These are phyloP conservation scores for Muricea muricata DNA, from an alignment of 92 coral and sea anemone genomes.

Conservation along the genomic window DNA sequence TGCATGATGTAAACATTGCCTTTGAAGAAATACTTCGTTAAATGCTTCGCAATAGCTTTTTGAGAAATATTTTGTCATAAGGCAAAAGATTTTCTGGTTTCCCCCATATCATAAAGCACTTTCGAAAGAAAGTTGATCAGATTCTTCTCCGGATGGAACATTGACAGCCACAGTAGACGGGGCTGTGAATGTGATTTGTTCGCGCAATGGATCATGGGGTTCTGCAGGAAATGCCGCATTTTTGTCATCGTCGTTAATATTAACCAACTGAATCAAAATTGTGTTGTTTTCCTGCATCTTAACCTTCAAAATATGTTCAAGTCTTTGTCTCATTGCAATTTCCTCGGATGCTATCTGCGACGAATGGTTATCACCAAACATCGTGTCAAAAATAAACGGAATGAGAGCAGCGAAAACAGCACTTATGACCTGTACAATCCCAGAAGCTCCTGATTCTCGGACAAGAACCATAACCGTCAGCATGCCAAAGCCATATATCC, in stretches of 20 bases:
- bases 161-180: too few species aligned
- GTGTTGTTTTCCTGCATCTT: neutral
- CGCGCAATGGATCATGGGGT: too few species aligned
- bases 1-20: too few species aligned
- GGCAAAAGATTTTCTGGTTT: too few species aligned
- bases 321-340: neutral
- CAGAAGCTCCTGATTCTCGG: neutral
- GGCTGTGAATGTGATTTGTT: too few species aligned
- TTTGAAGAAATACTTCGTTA: too few species aligned
- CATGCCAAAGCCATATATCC: neutral
- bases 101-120: too few species aligned
- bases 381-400: neutral
- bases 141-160: too few species aligned
- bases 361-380: neutral
- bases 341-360: neutral
- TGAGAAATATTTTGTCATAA: too few species aligned
- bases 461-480: neutral
- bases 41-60: too few species aligned
- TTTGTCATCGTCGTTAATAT: neutral
- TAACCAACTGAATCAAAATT: neutral
- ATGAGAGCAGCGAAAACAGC: neutral
- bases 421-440: neutral
- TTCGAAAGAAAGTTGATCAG: too few species aligned
- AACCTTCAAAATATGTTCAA: neutral
- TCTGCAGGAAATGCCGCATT: too few species aligned